Evolutionary conservation across 37 sponge, comb jelly and placozoan genomes (phyloP), one percentile per base, ranked within the genome.

Genomic region (Spongia lamella): DNA sequence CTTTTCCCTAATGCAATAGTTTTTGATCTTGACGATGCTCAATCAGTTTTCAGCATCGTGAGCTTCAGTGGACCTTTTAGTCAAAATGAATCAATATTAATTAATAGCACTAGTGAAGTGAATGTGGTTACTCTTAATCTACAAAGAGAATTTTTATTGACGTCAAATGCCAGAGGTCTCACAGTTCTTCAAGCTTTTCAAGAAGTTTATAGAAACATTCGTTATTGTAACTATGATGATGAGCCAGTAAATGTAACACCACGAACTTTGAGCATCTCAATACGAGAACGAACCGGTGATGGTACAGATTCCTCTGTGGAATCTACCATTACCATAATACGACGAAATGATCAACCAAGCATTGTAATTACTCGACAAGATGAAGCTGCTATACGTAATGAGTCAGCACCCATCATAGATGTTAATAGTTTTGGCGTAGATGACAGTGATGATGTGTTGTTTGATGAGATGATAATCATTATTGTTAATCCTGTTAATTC

Each of bases 401-500:
- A 66, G 19, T 79, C 90, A 0, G 78, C 82, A 0, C 38, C 49
- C 9, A 73, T 90, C 39, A 69, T 85, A 33, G 61, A 76, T 25
- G 38, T 75, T 16, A 66, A 77, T n/a, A 39, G 65, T 56, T 73
- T 89, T 22, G 31, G 1, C 9, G 13, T 90, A 0, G 72, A 65
- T 55, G 90, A 90, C 40, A 60, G 72, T 43, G 90, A 90, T 58
- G 79, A 85, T 52, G 27, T 32, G 1, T 25, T 63, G 1, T 90
- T 90, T 61, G 24, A 21, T 60, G 38, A 39, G 27, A 50, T 90
- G 11, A 37, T 47, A 7, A 81, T 85, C 51, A 73, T 27, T 38
- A 90, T 90, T 57, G 60, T 51, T 7, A 90, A 85, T 33, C 73
- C 79, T 33, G 78, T 85, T 37, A 79, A 90, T 68, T 70, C 68